Conservation (phyloP, 2,113 vertebrate genomes). For the Spermophilus dauricus region DNA sequence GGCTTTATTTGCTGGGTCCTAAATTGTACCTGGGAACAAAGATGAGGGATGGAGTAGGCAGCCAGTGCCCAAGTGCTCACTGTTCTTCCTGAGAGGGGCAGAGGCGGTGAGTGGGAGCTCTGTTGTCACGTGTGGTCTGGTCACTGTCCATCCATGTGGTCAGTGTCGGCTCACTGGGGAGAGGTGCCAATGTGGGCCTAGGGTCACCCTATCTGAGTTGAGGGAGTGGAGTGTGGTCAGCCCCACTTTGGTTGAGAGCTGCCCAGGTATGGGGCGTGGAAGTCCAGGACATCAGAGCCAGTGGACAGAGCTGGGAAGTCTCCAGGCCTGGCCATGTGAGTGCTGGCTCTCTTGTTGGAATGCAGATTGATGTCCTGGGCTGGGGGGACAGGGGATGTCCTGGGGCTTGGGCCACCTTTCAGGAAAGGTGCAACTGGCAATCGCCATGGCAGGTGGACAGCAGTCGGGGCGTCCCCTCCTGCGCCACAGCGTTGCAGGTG, state of each 20-base stretch:
- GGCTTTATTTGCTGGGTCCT: neutral
- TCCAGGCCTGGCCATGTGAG: neutral
- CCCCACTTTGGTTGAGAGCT: neutral
- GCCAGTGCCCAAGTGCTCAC: no score
- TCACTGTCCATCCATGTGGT: neutral
- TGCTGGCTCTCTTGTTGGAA: neutral
- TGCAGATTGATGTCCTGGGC: neutral
- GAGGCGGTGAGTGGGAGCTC: no score
- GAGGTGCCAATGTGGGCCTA: fast-evolving
- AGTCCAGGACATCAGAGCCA: neutral
- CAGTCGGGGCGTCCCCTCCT: fast-evolving
- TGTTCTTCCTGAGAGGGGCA: neutral
- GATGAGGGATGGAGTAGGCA: neutral
- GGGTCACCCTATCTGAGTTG: no score
- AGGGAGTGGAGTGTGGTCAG: no score
- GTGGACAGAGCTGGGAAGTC: neutral
- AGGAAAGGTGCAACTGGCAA: no score
- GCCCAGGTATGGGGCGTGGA: neutral
- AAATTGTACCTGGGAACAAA: neutral
- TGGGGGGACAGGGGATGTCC: neutral
- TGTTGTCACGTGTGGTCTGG: neutral
- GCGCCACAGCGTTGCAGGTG: fast-evolving
- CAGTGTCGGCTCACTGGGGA: no score
- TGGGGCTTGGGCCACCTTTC: neutral
- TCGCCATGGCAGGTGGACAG: fast-evolving